Base-by-base conservation (phyloP, 2,113 vertebrate genomes). In the Sceloporus tristichus region DNA sequence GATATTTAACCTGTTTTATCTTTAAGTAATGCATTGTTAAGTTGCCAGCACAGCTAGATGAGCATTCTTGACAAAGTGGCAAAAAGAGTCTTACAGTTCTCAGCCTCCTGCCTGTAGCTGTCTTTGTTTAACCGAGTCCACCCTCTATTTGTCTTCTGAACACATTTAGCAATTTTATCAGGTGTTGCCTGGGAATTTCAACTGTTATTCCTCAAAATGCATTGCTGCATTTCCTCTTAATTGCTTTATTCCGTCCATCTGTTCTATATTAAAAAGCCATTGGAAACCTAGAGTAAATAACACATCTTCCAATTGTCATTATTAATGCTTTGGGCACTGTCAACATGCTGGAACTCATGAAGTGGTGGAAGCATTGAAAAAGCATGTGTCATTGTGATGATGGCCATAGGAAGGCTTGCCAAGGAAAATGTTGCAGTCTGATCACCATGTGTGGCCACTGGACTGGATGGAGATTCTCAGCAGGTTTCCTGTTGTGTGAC, bases 311-410 rank as follows among this genome's bases (percentile, higher is more conserved):
- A 84, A 81, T 68, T 82, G 13, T 84, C 87, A 89, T 91, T 92
- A 92, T 90, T 91, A 92, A 92, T 81, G 85, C 85, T 90, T 76
- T 86, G 87, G 88, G 92, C 91, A 91, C 68, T 79, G 86, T 78
- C 82, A 59, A 88, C 91, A 84, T 2, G 71, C 71, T 94, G 92
- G 87, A 95, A 94, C 84, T 18, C 91, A 91, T 9, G 80, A 91
- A 92, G 85, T 1, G 73, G 79, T 93, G 91, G 88, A 95, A 94
- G 90, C n/a, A 90, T 89, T 13, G 85, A 93, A 93, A 9, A 38
- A 87, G 88, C 73, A 81, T 70, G 82, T 88, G 66, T 84, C 89
- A 56, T 84, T 4, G 21, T 54, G 19, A 42, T 23, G 25, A 11
- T 48, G 9, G 73, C 90, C 91, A 79, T 83, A 88, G 86, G 13